phyloP scores from a whole-genome alignment of 2,113 vertebrate genomes.

The Scomber colias region DNA sequence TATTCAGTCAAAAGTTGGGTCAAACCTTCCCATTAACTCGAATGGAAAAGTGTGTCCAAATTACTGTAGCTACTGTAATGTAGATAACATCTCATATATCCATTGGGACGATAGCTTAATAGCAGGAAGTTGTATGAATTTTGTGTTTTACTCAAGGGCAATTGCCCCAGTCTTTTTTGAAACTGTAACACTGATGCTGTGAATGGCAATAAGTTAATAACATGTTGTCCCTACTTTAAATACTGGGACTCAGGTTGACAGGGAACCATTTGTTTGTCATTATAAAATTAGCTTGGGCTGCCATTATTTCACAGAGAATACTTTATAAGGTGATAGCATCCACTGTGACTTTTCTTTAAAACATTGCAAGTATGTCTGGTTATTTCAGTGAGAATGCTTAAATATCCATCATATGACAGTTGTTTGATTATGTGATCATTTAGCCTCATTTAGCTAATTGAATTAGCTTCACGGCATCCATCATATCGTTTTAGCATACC shows the following conservation, averaged over 20 bases:
- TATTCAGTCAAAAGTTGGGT: neutral
- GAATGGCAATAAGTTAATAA: slow-evolving; percentile 60
- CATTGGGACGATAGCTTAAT: slow-evolving; percentile 58
- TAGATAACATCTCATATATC: slow-evolving; percentile 50
- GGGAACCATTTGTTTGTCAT: slow-evolving; percentile 38
- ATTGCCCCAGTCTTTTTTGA: slow-evolving; percentile 51
- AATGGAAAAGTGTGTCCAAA: too few species aligned
- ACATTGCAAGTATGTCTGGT: neutral
- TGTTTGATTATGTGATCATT: neutral
- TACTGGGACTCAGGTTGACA: slow-evolving; percentile 26
- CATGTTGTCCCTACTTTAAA: slow-evolving; percentile 19
- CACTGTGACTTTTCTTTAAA: neutral
- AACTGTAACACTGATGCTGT: slow-evolving; percentile 25
- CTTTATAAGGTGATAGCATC: neutral
- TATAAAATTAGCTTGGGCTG: slow-evolving; percentile 20
- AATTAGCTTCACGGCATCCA: slow-evolving; percentile 13
- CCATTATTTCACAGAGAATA: slow-evolving; percentile 23
- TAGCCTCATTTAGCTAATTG: slow-evolving; percentile 20
- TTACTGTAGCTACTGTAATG: too few species aligned
- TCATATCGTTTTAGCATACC: neutral
- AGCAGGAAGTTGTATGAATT: slow-evolving; percentile 59
- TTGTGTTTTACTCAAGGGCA: slow-evolving; percentile 60
- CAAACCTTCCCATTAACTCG: too few species aligned
- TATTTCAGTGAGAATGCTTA: slow-evolving; percentile 15
- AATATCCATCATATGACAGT: slow-evolving; percentile 5